These are phyloP conservation scores for Nomada ferruginata DNA, from an alignment of 2,888 invertebrate species.

Conservation along the genomic window DNA sequence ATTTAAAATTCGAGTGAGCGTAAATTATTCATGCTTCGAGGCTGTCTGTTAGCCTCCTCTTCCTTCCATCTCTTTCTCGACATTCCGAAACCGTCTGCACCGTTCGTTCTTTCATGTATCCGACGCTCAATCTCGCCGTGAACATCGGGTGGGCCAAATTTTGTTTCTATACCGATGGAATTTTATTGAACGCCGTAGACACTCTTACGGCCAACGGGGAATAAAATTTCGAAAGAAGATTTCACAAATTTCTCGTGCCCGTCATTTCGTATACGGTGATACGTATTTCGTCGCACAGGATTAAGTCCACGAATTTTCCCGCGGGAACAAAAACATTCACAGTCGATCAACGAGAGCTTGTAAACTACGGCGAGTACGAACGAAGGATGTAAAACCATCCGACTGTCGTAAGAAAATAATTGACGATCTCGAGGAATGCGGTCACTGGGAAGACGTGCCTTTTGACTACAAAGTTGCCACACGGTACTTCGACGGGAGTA, in stretches of 20 bases:
- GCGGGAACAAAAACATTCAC: neutral
- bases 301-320: neutral
- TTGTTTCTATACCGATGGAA: neutral
- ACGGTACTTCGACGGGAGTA: slow-evolving; percentile 23
- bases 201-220: neutral
- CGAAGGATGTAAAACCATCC: slow-evolving; percentile 8
- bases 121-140: neutral
- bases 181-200: neutral
- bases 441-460: slow-evolving; percentile 40
- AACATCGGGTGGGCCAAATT: neutral
- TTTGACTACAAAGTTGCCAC: slow-evolving; percentile 36
- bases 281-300: neutral
- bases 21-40: slow-evolving; percentile 76
- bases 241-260: neutral
- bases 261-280: neutral
- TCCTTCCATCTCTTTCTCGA: slow-evolving; percentile 22
- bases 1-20: slow-evolving; percentile 73
- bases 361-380: neutral
- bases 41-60: slow-evolving; percentile 64
- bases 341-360: neutral
- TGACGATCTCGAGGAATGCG: slow-evolving; percentile 22
- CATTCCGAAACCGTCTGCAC: neutral
- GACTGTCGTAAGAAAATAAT: slow-evolving; percentile 23
- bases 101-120: neutral
- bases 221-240: neutral